These are phyloP conservation scores for Amiota minor DNA, from an alignment of 2,888 invertebrate species.

Conservation along the genomic window DNA sequence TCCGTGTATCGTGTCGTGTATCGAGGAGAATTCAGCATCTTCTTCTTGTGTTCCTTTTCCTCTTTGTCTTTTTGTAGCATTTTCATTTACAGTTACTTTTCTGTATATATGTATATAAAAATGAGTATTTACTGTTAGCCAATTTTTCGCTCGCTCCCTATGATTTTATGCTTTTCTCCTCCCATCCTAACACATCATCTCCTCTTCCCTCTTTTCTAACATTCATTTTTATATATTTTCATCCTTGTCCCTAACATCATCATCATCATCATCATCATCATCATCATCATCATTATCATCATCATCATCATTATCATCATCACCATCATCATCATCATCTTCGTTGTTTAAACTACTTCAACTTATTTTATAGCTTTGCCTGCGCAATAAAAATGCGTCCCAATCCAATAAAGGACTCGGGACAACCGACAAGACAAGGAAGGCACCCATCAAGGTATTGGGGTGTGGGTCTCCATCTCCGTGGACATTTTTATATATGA, in stretches of 20 bases:
- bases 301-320: neutral
- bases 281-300: neutral
- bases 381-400: neutral
- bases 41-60: too few relatives aligned
- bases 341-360: neutral
- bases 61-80: too few relatives aligned
- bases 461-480: neutral
- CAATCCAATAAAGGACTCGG: neutral
- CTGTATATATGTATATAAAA: too few relatives aligned
- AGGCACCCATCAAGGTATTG: too few relatives aligned
- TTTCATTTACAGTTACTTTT: too few relatives aligned
- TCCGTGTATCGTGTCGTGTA: too few relatives aligned
- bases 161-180: neutral
- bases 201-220: neutral
- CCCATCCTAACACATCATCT: neutral
- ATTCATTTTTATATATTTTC: neutral
- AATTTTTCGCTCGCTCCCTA: slow-evolving; percentile 3
- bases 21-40: too few relatives aligned
- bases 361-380: slow-evolving; percentile 1
- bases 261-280: neutral
- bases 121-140: neutral
- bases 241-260: neutral
- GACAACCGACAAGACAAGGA: neutral
- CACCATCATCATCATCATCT: neutral
- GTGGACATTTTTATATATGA: neutral